Conservation (phyloP, 2,888 invertebrate genomes). For the Drosophila cognata region DNA sequence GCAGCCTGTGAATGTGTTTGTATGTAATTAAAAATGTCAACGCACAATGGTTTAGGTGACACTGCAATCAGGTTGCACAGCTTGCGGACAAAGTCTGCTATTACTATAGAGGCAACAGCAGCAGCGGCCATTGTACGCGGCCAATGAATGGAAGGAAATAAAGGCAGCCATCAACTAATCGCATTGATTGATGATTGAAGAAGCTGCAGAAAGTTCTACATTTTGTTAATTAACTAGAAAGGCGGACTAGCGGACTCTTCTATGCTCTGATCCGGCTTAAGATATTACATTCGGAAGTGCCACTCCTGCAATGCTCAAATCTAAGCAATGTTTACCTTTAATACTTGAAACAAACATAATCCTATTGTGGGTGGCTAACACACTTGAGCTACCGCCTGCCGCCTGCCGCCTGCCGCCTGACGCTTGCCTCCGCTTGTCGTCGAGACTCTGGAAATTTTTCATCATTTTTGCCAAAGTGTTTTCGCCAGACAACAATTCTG, state of each 20-base stretch:
- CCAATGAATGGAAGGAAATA: constrained; percentile 43
- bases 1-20: constrained; percentile 47
- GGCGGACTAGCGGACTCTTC: constrained; percentile 27
- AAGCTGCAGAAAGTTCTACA: constrained; percentile 5
- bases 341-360: constrained; percentile 38
- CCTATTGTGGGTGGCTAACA: constrained; percentile 22
- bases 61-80: constrained; percentile 68
- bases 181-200: constrained; percentile 45
- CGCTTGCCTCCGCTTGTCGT: constrained; percentile 1
- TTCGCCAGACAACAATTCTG: constrained; percentile 77
- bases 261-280: constrained; percentile 23
- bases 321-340: constrained; percentile 42
- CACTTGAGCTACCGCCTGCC: constrained; percentile 8
- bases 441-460: constrained; percentile 36
- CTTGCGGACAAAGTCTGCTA: constrained; percentile 11
- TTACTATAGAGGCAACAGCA: constrained; percentile 1
- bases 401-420: neutral
- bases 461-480: constrained; percentile 48
- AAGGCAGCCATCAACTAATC: constrained; percentile 9
- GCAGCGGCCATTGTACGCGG: constrained; percentile 18
- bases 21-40: constrained; percentile 78
- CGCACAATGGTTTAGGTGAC: constrained; percentile 74
- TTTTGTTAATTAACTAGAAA: constrained; percentile 57
- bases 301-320: constrained; percentile 25
- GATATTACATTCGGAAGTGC: constrained; percentile 12